Base-by-base conservation (phyloP, 2,113 vertebrate species). In the Erythrocercus mccallii region DNA sequence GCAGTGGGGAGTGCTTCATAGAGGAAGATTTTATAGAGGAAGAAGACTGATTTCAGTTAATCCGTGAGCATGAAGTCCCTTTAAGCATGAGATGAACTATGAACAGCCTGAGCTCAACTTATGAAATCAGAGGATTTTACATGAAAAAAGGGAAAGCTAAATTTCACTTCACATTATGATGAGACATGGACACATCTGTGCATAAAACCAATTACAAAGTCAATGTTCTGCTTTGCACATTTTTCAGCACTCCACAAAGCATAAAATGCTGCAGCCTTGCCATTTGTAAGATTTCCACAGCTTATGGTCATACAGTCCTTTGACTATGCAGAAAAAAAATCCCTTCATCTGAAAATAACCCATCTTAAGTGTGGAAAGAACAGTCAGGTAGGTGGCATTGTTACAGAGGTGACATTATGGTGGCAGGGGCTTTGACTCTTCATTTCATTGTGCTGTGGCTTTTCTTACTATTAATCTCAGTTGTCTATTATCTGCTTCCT, bases 121-220 rank as follows among this genome's bases (percentile, higher is more conserved):
- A 77, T 58, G 58, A 94, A 93, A 90, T 88, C 69, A 51, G 65
- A 76, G 38, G n/a, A 82, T 87, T 96, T 81, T 40, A 68, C n/a
- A 62, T 20, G n/a, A 71, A 64, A 62, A 94, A 93, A 56, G 7
- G 40, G 44, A 79, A 86, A 69, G 35, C 42, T 80, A 73, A 95
- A 89, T 56, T 87, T 92, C 13, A 66, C 40, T 89, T 92, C 35
- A 44, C 25, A 28, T 78, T 91, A 76, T 40, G 48, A 79, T 85
- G 57, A 95, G 57, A 84, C 65, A 54, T 33, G 78, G 66, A 65
- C 70, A 80, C 38, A 91, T 73, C 78, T 69, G 58, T 73, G 70
- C 66, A 73, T 82, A 89, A 94, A 95, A 30, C 37, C 81, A 87
- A 82, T 94, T 91, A 92, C 47, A 91, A 95, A 91, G 57, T 50